A percentile compares a stretch with the other conserved stretches of the same genome.
phyloP scores from a whole-genome alignment of 2,113 vertebrate genomes.

The Gymnobelideus leadbeateri region DNA sequence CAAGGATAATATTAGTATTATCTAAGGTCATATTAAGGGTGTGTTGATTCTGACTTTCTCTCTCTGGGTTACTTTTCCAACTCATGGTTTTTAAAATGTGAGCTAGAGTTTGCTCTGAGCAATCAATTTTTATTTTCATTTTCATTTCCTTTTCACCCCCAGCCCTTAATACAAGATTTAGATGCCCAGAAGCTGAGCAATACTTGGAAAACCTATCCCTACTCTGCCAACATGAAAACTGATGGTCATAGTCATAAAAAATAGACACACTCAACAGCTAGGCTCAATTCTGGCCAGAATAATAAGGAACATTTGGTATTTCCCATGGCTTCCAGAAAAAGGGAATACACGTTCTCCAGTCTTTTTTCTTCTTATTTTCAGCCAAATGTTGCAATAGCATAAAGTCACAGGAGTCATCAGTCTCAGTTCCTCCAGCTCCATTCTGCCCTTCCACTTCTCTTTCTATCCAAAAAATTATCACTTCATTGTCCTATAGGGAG shows the following conservation, averaged over 20 bases:
- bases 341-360: not conserved
- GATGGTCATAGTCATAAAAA: too few relatives aligned
- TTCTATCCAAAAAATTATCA: not conserved
- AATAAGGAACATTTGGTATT: not conserved
- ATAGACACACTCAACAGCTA: not conserved
- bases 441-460: rapidly evolving
- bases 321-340: not conserved
- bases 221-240: not conserved
- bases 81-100: not conserved
- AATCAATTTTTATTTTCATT: not conserved
- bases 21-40: not conserved
- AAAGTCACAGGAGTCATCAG: not conserved
- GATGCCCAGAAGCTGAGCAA: not conserved
- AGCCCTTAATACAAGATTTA: not conserved
- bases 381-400: not conserved
- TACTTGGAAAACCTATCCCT: not conserved
- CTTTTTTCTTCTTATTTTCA: not conserved
- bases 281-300: not conserved
- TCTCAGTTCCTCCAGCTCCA: not conserved
- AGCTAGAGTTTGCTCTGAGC: not conserved
- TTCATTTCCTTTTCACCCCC: not conserved
- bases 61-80: not conserved
- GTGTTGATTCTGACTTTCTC: not conserved
- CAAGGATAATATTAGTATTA: not conserved
- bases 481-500: not conserved